Evolutionary conservation across 23 tunicate genomes (phyloP).

Genomic region (Halocynthia aurantium): DNA sequence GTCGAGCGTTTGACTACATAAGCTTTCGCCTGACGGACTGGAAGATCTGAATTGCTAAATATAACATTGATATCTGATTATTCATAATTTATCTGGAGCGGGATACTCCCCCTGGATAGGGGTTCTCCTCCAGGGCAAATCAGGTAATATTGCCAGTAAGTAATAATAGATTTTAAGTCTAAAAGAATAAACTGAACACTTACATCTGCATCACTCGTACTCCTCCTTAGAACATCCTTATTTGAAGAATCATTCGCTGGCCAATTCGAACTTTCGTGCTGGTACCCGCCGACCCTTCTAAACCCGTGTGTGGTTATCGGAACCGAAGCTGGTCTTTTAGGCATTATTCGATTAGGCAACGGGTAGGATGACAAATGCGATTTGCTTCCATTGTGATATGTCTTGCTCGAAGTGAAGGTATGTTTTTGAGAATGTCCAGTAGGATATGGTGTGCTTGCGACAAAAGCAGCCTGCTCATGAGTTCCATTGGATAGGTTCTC

Average conservation of each 20-base stretch:
- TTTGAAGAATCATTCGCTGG: not conserved
- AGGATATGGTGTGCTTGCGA: too few species aligned
- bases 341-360: not conserved
- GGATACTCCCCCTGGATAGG: too few species aligned
- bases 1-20: conserved; percentile 12
- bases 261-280: not conserved
- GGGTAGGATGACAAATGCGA: not conserved
- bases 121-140: too few species aligned
- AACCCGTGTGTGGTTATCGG: conserved; percentile 41
- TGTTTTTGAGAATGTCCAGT: too few species aligned
- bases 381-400: conserved; percentile 1
- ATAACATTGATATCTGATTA: too few species aligned
- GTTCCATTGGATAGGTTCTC: not conserved
- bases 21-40: not conserved
- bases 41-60: not conserved
- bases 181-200: not conserved
- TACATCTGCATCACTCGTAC: not conserved
- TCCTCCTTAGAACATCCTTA: not conserved
- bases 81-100: too few species aligned
- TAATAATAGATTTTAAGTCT: not conserved
- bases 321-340: conserved; percentile 42
- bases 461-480: too few species aligned
- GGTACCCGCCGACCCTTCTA: conserved; percentile 2
- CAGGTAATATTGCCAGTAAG: too few species aligned
- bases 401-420: not conserved